Evolutionary conservation across 2,113 vertebrate genomes (phyloP).

Genomic region (Colossoma macropomum): DNA sequence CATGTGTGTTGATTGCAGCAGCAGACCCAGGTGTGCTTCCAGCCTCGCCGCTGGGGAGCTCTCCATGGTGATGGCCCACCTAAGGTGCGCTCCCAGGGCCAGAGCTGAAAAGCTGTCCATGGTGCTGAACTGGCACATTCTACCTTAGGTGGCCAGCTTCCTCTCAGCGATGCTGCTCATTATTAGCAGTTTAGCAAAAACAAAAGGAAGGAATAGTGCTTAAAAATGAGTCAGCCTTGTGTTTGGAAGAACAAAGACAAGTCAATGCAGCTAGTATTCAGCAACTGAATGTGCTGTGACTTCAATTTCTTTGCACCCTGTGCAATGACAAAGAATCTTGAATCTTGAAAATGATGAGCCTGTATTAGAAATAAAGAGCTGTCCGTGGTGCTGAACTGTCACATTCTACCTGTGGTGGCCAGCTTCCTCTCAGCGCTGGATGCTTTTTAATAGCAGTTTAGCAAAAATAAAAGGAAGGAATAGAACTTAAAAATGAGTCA

Average conservation of each 20-base stretch:
- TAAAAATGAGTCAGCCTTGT: background rate
- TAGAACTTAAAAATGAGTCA: background rate
- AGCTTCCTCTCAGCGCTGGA: background rate
- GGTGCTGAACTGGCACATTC: background rate
- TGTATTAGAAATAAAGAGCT: no score
- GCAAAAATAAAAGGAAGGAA: background rate
- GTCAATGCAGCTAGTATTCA: background rate
- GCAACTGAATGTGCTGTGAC: no score
- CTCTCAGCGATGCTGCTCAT: background rate
- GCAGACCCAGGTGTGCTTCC: background rate
- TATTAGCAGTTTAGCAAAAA: background rate
- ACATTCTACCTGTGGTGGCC: background rate
- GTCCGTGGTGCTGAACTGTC: no score
- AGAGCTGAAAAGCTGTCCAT: background rate
- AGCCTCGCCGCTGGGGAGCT: background rate
- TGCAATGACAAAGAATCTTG: no score
- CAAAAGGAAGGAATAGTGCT: no score
- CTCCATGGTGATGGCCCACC: background rate
- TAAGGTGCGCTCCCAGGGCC: background rate
- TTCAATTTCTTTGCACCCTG: no score
- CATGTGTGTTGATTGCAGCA: conserved; percentile 11
- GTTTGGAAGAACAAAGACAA: background rate
- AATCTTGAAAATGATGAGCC: no score
- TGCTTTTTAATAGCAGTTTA: background rate
- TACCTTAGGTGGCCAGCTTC: background rate